phyloP scores from a whole-genome alignment of 1,140 invertebrate genomes.

The Drosophila hydei region DNA sequence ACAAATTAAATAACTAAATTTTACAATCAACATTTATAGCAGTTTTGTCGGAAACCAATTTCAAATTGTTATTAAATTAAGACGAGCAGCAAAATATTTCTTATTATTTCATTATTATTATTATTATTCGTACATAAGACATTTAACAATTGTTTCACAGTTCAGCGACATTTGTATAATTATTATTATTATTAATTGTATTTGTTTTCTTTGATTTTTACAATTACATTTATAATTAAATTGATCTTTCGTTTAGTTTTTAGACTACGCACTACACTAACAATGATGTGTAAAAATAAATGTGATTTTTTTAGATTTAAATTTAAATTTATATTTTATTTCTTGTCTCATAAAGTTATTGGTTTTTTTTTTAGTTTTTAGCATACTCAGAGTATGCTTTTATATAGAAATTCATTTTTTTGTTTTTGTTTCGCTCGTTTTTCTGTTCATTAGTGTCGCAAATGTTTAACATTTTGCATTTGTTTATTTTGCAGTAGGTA shows the following conservation, averaged over 20 bases:
- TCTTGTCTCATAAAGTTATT: constrained; percentile 25
- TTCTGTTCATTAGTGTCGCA: constrained; percentile 32
- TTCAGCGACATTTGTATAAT: constrained; percentile 73
- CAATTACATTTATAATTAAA: constrained; percentile 65
- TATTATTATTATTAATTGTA: constrained; percentile 17
- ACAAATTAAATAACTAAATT: constrained; percentile 43
- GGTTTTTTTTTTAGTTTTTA: background rate
- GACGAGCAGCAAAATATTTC: constrained; percentile 26
- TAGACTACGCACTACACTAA: constrained; percentile 79
- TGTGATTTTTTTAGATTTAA: constrained; percentile 53
- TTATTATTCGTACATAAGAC: constrained; percentile 60
- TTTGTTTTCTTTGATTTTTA: constrained; percentile 32
- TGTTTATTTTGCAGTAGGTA: constrained; percentile 58
- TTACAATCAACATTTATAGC: constrained; percentile 32
- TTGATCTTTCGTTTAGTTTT: constrained; percentile 44
- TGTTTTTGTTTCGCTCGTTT: constrained; percentile 20
- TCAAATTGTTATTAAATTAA: constrained; percentile 54
- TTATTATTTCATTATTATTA: constrained; percentile 16
- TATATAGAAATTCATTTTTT: constrained; percentile 30
- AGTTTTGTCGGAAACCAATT: constrained; percentile 32
- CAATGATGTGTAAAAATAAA: constrained; percentile 82
- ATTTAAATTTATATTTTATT: constrained; percentile 48
- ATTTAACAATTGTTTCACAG: constrained; percentile 79
- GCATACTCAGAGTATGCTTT: constrained; percentile 41
- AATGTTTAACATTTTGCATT: constrained; percentile 47